Evolutionary conservation across 2,888 invertebrate genomes (phyloP), one percentile per base, ranked within the genome.

Genomic region (Dione vanillae): DNA sequence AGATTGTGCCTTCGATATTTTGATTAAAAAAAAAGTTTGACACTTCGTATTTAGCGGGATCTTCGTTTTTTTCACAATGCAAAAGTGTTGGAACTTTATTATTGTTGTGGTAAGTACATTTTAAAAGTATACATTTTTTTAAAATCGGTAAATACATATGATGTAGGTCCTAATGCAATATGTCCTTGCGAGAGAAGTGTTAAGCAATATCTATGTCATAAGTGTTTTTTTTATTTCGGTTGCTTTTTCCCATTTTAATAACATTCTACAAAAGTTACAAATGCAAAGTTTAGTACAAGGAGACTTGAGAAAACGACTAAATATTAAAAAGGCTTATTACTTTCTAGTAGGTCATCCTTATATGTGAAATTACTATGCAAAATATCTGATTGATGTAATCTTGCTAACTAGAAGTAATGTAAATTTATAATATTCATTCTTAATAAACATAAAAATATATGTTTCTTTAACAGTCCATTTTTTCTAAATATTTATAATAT

Each of bases 31-130:
- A 66, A 70, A 70, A 62, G 27, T 43, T 61, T 61, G 61, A 61
- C 27, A 37, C 11, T 41, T 72, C 54, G 51, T 20, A 19, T 16
- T 56, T 12, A 35, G n/a, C 35, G 76, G 70, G 10, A 40, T 20
- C 67, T 69, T 70, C 19, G 47, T 35, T 56, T 49, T 64, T 52
- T 45, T 14, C 35, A 77, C 72, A 79, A 82, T 83, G 80, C 80
- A 79, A 72, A 80, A 80, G 74, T 80, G 74, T 72, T 62, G 79
- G 27, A 80, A 77, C 71, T 78, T 78, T 66, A 77, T 81, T 37
- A 40, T 82, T 61, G 68, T 81, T 16, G 74, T 79, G 82, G 85
- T 84, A 69, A 78, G 83, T 81, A 19, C 40, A n/a, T 67, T 45
- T 40, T 14, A 45, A 16, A 52, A 7, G 16, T 47, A 16, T 47